Percentiles rank a stretch among this genome's conserved stretches.
Conservation (phyloP, 2,888 invertebrate species). For the Melitaea athalia region DNA sequence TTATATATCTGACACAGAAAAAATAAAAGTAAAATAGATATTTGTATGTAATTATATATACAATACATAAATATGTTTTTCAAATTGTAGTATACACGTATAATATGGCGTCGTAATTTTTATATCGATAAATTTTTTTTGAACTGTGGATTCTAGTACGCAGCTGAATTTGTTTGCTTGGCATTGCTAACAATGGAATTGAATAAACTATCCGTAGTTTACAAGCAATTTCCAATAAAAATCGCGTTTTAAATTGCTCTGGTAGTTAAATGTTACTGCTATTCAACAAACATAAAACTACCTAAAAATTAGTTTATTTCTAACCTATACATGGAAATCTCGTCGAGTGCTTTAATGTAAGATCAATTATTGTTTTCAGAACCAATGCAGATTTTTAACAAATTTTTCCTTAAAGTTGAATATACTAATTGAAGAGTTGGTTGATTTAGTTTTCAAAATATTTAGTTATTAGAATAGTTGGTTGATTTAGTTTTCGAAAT, state of each 20-base stretch:
- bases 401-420: not conserved
- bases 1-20: not conserved
- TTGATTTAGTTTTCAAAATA: not conserved
- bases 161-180: slow-evolving; percentile 46
- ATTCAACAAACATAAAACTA: slow-evolving; percentile 43
- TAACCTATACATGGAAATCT: slow-evolving; percentile 1
- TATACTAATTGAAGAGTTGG: not conserved
- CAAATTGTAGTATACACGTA: not conserved
- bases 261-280: slow-evolving; percentile 49
- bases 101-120: slow-evolving; percentile 3
- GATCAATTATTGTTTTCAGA: not conserved
- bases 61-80: not conserved
- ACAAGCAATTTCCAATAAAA: slow-evolving; percentile 60
- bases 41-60: not conserved
- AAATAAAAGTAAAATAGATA: not conserved
- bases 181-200: slow-evolving; percentile 51
- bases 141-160: slow-evolving; percentile 43
- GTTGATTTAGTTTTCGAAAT: too few relatives aligned
- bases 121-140: slow-evolving; percentile 26
- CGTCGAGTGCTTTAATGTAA: not conserved
- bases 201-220: slow-evolving; percentile 64
- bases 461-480: too few relatives aligned
- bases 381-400: not conserved
- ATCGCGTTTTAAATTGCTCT: slow-evolving; percentile 61
- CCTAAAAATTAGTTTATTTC: slow-evolving; percentile 12